Evolutionary conservation across 2,888 invertebrate species (phyloP), one percentile per base, ranked within the genome.

Genomic region (Cylindroiulus punctatus): DNA sequence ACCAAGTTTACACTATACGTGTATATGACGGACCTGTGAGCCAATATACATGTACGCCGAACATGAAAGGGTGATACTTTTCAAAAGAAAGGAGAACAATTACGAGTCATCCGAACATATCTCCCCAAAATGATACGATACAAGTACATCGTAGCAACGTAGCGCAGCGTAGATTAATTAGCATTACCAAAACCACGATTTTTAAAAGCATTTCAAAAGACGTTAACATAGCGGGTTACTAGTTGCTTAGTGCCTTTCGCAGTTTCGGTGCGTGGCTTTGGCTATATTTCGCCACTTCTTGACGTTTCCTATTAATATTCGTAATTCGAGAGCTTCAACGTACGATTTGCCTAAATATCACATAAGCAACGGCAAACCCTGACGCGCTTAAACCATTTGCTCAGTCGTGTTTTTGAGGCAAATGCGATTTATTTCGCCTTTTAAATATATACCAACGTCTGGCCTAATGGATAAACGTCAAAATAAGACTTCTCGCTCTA

Each of bases 391-490:
- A 47, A 17, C 47, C 47, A 47, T 47, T 47, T 47, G 47, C 14
- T 47, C 47, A 47, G 47, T 14, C 14, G 2, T 47, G 47, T 47
- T 47, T 47, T 47, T 10, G 47, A 47, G 47, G 47, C 47, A 47
- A 47, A 47, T 47, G 47, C 47, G 19, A 47, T 47, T 47, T 47
- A 47, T 47, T 47, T 42, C 42, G 5, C 42, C 42, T 42, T 42
- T 42, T 42, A 42, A 42, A 42, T 42, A 42, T 42, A 42, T 42
- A 42, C 47, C 47, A 47, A 47, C 47, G 14, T 47, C 47, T 47
- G 47, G 47, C 47, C 47, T 47, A 47, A 47, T 47, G 47, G 47
- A 47, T 47, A 47, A 47, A 47, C 47, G 47, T 47, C 47, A 47
- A 47, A 47, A 47, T 47, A 47, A 47, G 47, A 47, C 47, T 47